Evolutionary conservation across 2,888 invertebrate genomes (phyloP), one percentile per base, ranked within the genome.

Genomic region (Lomographa bimaculata): DNA sequence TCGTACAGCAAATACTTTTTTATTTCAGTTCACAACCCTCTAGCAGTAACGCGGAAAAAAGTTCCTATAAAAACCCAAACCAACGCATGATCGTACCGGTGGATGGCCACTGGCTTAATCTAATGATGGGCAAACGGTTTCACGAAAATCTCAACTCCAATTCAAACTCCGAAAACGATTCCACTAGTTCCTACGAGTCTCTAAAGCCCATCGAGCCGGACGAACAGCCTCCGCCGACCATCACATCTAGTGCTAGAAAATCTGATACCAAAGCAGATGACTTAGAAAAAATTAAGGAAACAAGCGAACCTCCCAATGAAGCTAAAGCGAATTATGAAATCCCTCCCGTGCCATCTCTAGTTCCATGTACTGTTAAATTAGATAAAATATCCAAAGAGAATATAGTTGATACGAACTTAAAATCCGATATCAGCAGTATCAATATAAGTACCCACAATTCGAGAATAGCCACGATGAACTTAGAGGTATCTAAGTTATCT

Each of bases 61-160:
- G 84, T 85, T 86, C 87, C 83, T 87, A 83, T 76, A 83, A 73
- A 69, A 73, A 64, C 57, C 65, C 76, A 47, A 72, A 66, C 59
- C 81, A 84, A 53, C 68, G 75, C 42, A 90, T 89, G 89, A 89
- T 91, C 40, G 90, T 91, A 14, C 90, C 90, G 1, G 82, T 90
- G 2, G 91, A 92, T 60, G 79, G 86, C 9, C 89, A 90, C 65
- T 91, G 92, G 91, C 68, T 90, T 40, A 91, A 90, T 54, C 68
- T 92, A 19, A 92, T 92, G 92, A 91, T 90, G 90, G 92, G 92
- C 29, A 89, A 90, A 50, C 81, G 91, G 25, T 92, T 92, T 72
- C 89, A 89, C 45, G 85, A 87, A 60, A 89, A 84, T 57, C 75
- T 86, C 30, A 85, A 79, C 50, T 87, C 81, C 1, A 87, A 89